Evolutionary conservation across 2,113 vertebrate species (phyloP), one percentile per base, ranked within the genome.

Genomic region (Psephotus haematonotus): DNA sequence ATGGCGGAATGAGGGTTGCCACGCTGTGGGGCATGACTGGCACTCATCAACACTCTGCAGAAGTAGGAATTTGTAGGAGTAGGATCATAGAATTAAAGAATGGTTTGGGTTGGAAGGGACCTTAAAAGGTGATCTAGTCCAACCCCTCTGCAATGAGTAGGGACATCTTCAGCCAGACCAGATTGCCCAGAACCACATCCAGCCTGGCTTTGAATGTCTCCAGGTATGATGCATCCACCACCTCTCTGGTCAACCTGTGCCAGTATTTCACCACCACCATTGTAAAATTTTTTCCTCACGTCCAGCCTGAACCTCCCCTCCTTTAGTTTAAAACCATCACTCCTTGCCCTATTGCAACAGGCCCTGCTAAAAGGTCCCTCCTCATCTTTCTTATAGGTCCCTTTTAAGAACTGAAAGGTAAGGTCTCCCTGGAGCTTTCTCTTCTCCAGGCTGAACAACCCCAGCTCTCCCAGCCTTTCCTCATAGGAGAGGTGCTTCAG

Each of bases 21-120:
- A 39, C 4, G 8, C 14, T 3, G 12, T 7, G 23, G 11, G 13
- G 1, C 17, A 13, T 5, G 7, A 11, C 35, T 46, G n/a, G 23
- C 52, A 46, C 46, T 7, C 7, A 31, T 18, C 24, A 65, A 49
- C 27, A 2, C 14, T 22, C 25, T 2, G 4, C n/a, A 57, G 63
- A 35, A 33, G 43, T 8, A 39, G 6, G 35, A 24, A 37, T 37
- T 53, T 44, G 24, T 19, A 68, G 50, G 8, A 59, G 35, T 33
- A 43, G 55, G 33, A 50, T 16, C 57, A 35, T 16, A 59, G 33
- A 23, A 59, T 59, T 59, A 59, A 59, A 59, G 57, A 35, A 59
- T 35, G 33, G 6, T 35, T 59, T 35, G 33, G 33, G 57, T 59
- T 59, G 33, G 57, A 59, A 59, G 33, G 33, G 22, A 24, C 57